These are phyloP conservation scores for Tenthredo notha DNA, from an alignment of 2,888 invertebrate genomes.

Conservation along the genomic window DNA sequence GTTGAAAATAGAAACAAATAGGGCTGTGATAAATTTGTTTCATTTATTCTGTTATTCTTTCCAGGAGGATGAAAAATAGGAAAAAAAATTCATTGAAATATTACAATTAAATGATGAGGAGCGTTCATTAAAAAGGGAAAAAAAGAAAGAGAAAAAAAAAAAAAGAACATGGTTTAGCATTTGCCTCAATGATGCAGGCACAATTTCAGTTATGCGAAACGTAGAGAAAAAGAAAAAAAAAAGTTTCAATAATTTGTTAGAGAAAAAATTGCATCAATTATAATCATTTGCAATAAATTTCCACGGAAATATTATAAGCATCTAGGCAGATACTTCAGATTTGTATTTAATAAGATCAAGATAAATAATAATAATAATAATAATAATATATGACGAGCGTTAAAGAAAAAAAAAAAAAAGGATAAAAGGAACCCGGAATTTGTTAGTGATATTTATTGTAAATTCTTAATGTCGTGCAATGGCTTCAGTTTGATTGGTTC, in stretches of 20 bases:
- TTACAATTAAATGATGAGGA: not conserved
- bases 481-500: not conserved
- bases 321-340: not conserved
- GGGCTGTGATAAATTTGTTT: too few relatives aligned
- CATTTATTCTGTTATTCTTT: too few relatives aligned
- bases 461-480: not conserved
- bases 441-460: not conserved
- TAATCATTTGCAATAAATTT: not conserved
- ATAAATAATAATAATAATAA: not conserved
- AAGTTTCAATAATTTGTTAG: not conserved
- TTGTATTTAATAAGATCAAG: not conserved
- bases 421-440: not conserved
- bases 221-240: not conserved
- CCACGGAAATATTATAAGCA: not conserved
- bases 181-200: not conserved
- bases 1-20: constrained; percentile 9
- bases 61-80: not conserved
- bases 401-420: not conserved
- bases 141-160: too few relatives aligned
- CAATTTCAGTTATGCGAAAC: not conserved
- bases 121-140: not conserved
- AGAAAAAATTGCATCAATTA: not conserved
- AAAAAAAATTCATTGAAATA: not conserved
- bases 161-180: not conserved
- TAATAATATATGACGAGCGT: not conserved